Conservation (phyloP, 2,888 invertebrate species). For the Drosophila leonis region DNA sequence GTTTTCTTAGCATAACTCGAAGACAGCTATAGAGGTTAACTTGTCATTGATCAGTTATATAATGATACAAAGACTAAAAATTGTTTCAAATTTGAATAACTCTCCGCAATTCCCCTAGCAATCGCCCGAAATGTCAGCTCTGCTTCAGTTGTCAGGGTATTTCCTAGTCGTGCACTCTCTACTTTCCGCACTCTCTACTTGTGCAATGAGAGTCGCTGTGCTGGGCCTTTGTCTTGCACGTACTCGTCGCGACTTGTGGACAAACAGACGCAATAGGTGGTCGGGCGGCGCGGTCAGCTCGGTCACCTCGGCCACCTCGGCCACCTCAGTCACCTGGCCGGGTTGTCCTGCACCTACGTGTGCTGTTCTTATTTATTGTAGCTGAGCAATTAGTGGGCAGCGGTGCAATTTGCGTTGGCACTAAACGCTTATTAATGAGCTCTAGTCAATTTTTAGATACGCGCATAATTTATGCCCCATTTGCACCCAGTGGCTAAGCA, state of each 20-base stretch:
- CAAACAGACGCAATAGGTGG: conserved; percentile 48
- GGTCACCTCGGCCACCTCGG: not conserved
- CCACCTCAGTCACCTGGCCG: conserved; percentile 8
- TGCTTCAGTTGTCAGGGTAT: not conserved
- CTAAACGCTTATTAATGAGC: conserved; percentile 77
- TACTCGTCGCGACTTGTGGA: conserved; percentile 13
- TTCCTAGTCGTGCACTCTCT: not conserved
- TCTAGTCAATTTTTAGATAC: conserved; percentile 53
- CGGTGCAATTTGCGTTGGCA: conserved; percentile 45
- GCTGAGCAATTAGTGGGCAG: conserved; percentile 59
- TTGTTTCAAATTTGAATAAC: not conserved
- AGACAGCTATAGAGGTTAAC: not conserved
- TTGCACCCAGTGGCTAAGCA: conserved; percentile 14
- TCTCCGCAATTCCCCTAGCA: not conserved
- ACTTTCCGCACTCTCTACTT: not conserved
- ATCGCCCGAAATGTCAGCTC: not conserved
- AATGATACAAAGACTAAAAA: not conserved
- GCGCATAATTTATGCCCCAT: conserved; percentile 44
- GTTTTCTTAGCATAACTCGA: not conserved
- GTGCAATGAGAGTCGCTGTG: conserved; percentile 24
- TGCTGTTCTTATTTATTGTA: conserved; percentile 39
- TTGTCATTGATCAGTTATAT: too few species aligned
- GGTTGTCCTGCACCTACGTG: conserved; percentile 46
- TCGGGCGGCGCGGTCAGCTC: conserved; percentile 4
- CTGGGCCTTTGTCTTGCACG: conserved; percentile 25